Conservation (phyloP, 2,797 vertebrate species). For the Brachyalestes nurse region DNA sequence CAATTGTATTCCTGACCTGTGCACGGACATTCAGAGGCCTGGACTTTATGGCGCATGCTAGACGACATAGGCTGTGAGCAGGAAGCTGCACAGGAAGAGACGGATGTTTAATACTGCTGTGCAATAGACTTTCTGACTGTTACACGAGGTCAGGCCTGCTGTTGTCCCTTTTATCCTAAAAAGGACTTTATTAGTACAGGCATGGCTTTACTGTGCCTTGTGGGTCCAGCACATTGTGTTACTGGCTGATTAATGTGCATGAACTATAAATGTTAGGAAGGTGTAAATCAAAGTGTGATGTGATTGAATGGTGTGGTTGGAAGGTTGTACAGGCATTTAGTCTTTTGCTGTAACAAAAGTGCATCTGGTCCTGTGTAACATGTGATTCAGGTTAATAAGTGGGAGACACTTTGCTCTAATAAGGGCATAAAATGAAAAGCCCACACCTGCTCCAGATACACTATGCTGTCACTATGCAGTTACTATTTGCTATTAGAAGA, state of each 20-base stretch:
- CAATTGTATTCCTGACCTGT: neutral
- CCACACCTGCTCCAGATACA: too few relatives aligned
- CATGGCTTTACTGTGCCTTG: neutral
- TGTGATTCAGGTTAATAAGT: neutral
- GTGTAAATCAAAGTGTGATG: neutral
- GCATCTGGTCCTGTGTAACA: neutral
- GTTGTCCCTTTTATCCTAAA: slow-evolving; percentile 14
- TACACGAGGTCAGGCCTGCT: slow-evolving; percentile 40
- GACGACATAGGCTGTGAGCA: slow-evolving; percentile 27
- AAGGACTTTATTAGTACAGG: slow-evolving; percentile 11
- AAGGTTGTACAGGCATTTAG: neutral
- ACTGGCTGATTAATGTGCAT: slow-evolving; percentile 2
- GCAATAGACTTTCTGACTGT: slow-evolving; percentile 48
- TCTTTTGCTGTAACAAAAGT: neutral
- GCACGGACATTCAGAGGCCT: neutral
- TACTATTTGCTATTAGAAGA: too few relatives aligned
- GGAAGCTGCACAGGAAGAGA: slow-evolving; percentile 60
- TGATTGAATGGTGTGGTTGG: neutral
- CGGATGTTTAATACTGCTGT: slow-evolving; percentile 48
- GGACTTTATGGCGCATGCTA: slow-evolving; percentile 8
- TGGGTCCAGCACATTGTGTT: neutral
- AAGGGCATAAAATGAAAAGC: too few relatives aligned
- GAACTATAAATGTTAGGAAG: slow-evolving; percentile 12
- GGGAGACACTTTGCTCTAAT: neutral
- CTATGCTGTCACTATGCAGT: too few relatives aligned